Evolutionary conservation across 2,797 vertebrate genomes (phyloP).

Genomic region (Siniperca undulata): DNA sequence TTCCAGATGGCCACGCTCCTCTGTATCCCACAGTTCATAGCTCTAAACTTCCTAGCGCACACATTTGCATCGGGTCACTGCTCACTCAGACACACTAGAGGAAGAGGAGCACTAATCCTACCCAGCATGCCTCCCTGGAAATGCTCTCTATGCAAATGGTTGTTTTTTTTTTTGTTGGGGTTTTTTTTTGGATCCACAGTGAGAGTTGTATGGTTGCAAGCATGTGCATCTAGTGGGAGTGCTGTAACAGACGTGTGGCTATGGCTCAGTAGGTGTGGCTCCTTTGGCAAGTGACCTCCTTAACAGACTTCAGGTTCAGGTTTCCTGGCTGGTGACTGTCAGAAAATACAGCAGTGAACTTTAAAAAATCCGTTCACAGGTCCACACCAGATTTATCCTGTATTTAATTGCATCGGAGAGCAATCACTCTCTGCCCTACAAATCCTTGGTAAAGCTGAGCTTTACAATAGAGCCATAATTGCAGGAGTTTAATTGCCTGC

Average conservation of each 20-base stretch:
- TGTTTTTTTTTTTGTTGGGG: slow-evolving; percentile 6
- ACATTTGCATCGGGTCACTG: slow-evolving; percentile 83
- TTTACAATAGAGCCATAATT: slow-evolving; percentile 89
- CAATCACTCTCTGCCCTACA: slow-evolving; percentile 85
- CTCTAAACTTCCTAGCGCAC: slow-evolving; percentile 75
- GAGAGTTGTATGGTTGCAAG: slow-evolving; percentile 42
- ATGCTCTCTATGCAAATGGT: slow-evolving; percentile 73
- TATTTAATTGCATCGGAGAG: slow-evolving; percentile 86
- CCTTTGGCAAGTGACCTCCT: slow-evolving; percentile 46
- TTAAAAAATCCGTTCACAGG: slow-evolving; percentile 75
- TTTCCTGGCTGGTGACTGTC: slow-evolving; percentile 45
- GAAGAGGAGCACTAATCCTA: slow-evolving; percentile 75
- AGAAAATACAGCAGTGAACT: slow-evolving; percentile 73
- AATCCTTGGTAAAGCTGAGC: slow-evolving; percentile 86
- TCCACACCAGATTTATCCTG: slow-evolving; percentile 82
- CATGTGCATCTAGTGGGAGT: slow-evolving; percentile 23
- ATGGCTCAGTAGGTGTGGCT: slow-evolving; percentile 23
- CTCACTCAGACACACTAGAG: slow-evolving; percentile 75
- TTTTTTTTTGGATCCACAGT: slow-evolving; percentile 10
- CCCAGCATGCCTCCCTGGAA: slow-evolving; percentile 74
- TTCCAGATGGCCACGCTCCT: slow-evolving; percentile 84
- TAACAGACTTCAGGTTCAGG: slow-evolving; percentile 41
- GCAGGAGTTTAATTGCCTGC: slow-evolving; percentile 90
- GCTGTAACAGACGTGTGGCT: slow-evolving; percentile 28
- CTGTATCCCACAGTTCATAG: slow-evolving; percentile 73